Evolutionary conservation across 2,888 invertebrate species (phyloP), one percentile per base, ranked within the genome.

Genomic region (Dorcus hopei): DNA sequence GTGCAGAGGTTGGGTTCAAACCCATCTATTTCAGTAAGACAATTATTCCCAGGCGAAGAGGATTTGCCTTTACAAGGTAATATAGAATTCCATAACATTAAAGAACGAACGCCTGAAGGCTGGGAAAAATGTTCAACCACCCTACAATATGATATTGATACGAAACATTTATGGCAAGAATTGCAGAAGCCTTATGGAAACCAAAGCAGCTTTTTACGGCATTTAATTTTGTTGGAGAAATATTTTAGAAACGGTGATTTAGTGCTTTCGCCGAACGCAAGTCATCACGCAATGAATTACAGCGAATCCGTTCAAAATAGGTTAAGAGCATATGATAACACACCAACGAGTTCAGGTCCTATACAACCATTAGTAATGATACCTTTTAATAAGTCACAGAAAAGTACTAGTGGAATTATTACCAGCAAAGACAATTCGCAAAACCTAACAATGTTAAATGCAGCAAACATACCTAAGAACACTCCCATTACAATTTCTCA

Each of bases 151-250:
- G 93, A 93, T 69, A 81, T 84, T 9, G 90, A 91, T n/a, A 93
- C 92, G 0, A 90, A 89, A 58, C 82, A 84, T 5, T 80, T 93
- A 2, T 93, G 92, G 91, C 87, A 89, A 61, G 90, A 91, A 66
- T 74, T 93, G 41, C 91, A 93, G 71, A 86, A 91, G 72, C 93
- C 93, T 0, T 93, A 93, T 68, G 93, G 93, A 3, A 93, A 91
- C 74, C 91, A 91, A 70, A 91, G 92, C 45, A 92, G 92, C 65
- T 93, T 93, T 72, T 78, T 93, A 1, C 82, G 92, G 6, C 93
- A 93, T 77, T 78, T 93, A 40, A 87, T 93, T 52, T 78, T 93
- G 5, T 73, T 93, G 62, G 93, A 93, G 66, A 93, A 93, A 72
- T 92, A 92, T 76, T 92, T 89, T 64, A 61, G 93, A 56, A 88